Evolutionary conservation across 2,888 invertebrate species (phyloP).

Genomic region (Mongoloraphidia duomilia): DNA sequence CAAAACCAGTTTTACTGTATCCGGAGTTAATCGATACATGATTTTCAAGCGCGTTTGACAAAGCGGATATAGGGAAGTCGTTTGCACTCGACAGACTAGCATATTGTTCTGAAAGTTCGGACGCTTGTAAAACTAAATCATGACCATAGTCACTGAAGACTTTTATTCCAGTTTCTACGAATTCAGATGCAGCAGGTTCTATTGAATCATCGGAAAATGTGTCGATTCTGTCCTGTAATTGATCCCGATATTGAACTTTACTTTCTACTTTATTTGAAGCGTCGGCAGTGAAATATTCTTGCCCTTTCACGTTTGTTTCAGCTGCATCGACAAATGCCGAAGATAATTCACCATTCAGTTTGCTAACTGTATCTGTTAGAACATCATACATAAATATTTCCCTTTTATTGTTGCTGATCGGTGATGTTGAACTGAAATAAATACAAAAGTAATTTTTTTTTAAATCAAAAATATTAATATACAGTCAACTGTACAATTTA

Average conservation of each 20-base stretch:
- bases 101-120: constrained; percentile 21
- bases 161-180: constrained; percentile 19
- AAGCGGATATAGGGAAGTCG: neutral
- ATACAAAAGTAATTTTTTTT: neutral
- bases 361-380: constrained; percentile 55
- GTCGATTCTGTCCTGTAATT: constrained; percentile 1
- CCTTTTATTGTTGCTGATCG: constrained; percentile 34
- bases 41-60: constrained; percentile 9
- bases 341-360: constrained; percentile 66
- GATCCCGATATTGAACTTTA: constrained; percentile 18
- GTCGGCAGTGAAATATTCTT: constrained; percentile 29
- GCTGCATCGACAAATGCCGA: constrained; percentile 77
- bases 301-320: constrained; percentile 62
- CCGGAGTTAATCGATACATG: constrained; percentile 18
- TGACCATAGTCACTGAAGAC: constrained; percentile 18
- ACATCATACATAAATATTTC: constrained; percentile 85
- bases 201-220: constrained; percentile 10
- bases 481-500: constrained; percentile 16
- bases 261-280: constrained; percentile 24
- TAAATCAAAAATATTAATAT: neutral
- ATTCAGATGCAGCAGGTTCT: constrained; percentile 19
- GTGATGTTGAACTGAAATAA: constrained; percentile 4
- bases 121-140: constrained; percentile 19
- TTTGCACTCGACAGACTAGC: constrained; percentile 18
- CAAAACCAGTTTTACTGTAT: constrained; percentile 22